phyloP scores from a whole-genome alignment of 2,113 vertebrate genomes.

The Parus major region DNA sequence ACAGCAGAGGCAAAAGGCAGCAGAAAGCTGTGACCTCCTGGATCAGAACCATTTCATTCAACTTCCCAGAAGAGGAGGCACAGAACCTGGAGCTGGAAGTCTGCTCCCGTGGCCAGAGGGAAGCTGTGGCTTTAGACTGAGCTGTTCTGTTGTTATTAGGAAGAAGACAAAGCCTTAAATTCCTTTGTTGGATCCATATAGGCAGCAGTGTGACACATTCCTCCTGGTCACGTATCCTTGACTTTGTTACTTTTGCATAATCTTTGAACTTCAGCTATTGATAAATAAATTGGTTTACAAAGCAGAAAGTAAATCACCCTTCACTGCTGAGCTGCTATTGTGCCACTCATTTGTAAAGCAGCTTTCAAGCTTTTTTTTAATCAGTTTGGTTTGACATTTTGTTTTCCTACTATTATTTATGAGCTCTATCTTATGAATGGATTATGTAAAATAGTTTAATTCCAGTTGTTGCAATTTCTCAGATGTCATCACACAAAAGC shows the following conservation, averaged over 20 bases:
- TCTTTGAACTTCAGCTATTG: slow-evolving; percentile 38
- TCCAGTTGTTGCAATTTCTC: slow-evolving; percentile 37
- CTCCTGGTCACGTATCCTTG: not conserved
- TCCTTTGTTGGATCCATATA: not conserved
- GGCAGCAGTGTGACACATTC: not conserved
- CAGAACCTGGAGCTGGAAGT: not conserved
- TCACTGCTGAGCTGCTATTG: slow-evolving; percentile 32
- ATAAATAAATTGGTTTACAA: slow-evolving; percentile 43
- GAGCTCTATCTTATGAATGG: slow-evolving; percentile 47
- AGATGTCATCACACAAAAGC: slow-evolving; percentile 11
- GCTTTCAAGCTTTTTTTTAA: slow-evolving; percentile 35
- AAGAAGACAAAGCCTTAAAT: not conserved
- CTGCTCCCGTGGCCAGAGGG: not conserved
- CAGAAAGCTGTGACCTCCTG: not conserved
- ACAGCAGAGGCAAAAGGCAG: not conserved
- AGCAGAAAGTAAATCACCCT: slow-evolving; percentile 8
- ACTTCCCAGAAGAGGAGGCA: not conserved
- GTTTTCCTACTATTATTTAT: slow-evolving; percentile 55
- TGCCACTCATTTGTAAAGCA: slow-evolving; percentile 36
- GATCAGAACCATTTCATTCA: not conserved
- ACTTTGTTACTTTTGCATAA: not conserved
- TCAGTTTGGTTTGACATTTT: slow-evolving; percentile 52
- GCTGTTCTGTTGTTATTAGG: not conserved
- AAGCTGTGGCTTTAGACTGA: not conserved
- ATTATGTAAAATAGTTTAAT: slow-evolving; percentile 60